A percentile compares a stretch with the other conserved stretches of the same genome.
Evolutionary conservation across 2,888 invertebrate species (phyloP).

Genomic region (Parnassius mnemosyne): DNA sequence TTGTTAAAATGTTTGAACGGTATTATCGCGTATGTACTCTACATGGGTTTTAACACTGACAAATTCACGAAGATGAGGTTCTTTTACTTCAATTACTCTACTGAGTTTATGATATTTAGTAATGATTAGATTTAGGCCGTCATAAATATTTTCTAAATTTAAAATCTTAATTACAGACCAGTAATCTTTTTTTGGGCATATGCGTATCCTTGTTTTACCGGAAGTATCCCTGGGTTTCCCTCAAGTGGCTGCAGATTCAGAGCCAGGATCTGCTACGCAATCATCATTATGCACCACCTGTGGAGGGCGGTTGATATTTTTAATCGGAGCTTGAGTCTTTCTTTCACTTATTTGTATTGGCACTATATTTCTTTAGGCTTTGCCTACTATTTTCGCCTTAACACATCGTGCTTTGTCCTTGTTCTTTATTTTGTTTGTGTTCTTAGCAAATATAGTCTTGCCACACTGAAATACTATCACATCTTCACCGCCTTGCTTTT

Average conservation of each 20-base stretch:
- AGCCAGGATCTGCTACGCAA: not conserved
- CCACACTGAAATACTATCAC: not conserved
- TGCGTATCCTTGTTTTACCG: not conserved
- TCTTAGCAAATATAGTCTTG: constrained; percentile 7
- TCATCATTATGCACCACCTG: not conserved
- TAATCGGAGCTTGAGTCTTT: not conserved
- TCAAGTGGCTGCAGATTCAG: not conserved
- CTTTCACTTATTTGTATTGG: not conserved
- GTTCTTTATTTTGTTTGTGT: constrained; percentile 5
- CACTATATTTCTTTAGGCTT: constrained; percentile 1
- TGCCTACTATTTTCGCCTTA: constrained; percentile 8
- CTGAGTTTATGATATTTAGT: too few species aligned
- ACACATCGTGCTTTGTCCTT: constrained; percentile 14
- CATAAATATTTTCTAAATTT: not conserved
- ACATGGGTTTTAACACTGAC: not conserved
- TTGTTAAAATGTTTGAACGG: not conserved
- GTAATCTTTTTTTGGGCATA: not conserved
- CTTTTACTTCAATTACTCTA: too few species aligned
- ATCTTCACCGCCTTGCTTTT: constrained; percentile 15
- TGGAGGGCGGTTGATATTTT: not conserved
- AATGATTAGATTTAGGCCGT: too few species aligned
- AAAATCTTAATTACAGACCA: not conserved
- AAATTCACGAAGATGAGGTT: not conserved
- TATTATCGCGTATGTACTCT: not conserved
- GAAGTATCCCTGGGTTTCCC: not conserved